phyloP scores from a whole-genome alignment of 1,140 invertebrate species.

The Megalonaias nervosa region DNA sequence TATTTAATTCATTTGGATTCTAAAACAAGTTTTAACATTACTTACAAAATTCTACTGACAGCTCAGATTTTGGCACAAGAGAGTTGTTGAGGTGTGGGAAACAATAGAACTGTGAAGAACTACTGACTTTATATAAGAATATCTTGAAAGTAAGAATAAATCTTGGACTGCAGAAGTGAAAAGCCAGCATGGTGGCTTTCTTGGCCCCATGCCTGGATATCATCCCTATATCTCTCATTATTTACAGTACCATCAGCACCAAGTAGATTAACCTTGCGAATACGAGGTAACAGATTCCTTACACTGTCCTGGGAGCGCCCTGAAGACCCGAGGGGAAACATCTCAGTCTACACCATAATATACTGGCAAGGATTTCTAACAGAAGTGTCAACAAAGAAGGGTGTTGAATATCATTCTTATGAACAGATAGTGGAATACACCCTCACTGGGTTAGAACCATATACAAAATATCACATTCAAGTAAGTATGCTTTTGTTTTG shows the following conservation, averaged over 20 bases:
- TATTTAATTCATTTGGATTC: too few relatives aligned
- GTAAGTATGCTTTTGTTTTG: neutral
- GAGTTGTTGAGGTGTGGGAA: too few relatives aligned
- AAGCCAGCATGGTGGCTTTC: too few relatives aligned
- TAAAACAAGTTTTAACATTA: too few relatives aligned
- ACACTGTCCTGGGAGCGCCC: conserved; percentile 46
- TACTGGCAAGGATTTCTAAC: conserved; percentile 39
- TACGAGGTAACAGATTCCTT: conserved; percentile 28
- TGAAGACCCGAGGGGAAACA: conserved; percentile 33
- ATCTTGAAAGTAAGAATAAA: too few relatives aligned
- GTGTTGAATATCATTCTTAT: conserved; percentile 22
- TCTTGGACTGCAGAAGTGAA: too few relatives aligned
- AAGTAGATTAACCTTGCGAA: conserved; percentile 14
- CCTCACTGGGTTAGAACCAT: conserved; percentile 21
- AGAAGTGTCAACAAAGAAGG: conserved; percentile 33
- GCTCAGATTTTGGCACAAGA: too few relatives aligned
- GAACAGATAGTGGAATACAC: conserved; percentile 26
- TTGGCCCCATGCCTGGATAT: too few relatives aligned
- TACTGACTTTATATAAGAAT: too few relatives aligned
- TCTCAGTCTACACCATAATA: conserved; percentile 44
- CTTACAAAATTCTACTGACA: too few relatives aligned
- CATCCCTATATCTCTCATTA: neutral
- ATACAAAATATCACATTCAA: conserved; percentile 32
- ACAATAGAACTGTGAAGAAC: too few relatives aligned
- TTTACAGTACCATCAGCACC: conserved; percentile 40